Evolutionary conservation across 1,140 invertebrate genomes (phyloP).

Genomic region (Tetranychus cinnabarinus): DNA sequence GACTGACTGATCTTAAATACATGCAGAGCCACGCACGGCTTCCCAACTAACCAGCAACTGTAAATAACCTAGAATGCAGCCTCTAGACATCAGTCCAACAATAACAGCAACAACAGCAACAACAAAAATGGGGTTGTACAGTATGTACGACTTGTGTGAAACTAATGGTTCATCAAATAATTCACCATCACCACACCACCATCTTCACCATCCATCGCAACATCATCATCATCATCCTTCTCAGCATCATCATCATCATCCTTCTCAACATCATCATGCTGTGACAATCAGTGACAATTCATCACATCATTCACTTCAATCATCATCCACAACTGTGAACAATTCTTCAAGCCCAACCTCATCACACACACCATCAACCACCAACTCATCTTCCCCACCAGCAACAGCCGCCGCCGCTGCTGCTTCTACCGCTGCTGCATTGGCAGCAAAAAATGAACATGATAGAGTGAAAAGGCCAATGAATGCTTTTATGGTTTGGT

Average conservation of each 20-base stretch:
- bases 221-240: slow-evolving; percentile 3
- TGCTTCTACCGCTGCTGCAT: neutral
- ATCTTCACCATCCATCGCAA: neutral
- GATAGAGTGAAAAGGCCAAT: slow-evolving; percentile 93
- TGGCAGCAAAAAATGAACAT: slow-evolving; percentile 13
- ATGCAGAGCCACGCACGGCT: too few species aligned
- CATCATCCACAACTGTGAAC: neutral
- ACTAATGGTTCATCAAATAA: too few species aligned
- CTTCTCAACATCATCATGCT: neutral
- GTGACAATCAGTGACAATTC: neutral
- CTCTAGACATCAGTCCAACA: too few species aligned
- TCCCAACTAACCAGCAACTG: too few species aligned
- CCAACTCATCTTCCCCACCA: neutral
- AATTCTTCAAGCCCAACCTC: neutral
- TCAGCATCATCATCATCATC: neutral
- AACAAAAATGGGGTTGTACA: too few species aligned
- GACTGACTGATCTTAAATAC: too few species aligned
- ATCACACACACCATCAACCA: neutral
- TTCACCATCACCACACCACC: too few species aligned
- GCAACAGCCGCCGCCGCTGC: neutral
- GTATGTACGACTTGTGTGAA: too few species aligned
- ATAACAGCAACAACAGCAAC: too few species aligned
- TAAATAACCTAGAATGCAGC: too few species aligned
- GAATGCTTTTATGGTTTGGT: slow-evolving; percentile 99
- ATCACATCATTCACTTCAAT: neutral